Percentiles rank a stretch among this genome's conserved stretches.
Evolutionary conservation across 1,140 invertebrate genomes (phyloP).

Genomic region (Anagrus nilaparvatae): DNA sequence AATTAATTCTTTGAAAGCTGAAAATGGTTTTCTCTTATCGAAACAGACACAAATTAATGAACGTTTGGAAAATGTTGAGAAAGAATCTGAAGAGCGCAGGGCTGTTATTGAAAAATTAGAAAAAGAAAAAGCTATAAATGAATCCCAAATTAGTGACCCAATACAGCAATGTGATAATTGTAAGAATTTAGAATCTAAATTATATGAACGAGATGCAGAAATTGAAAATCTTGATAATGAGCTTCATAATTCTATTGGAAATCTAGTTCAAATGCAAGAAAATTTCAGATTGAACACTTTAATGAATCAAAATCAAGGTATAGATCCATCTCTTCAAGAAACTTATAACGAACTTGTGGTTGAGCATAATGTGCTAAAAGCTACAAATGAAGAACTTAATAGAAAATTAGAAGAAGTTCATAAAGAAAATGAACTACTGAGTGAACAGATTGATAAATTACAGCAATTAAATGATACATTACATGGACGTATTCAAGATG

Average conservation of each 20-base stretch:
- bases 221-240: slow-evolving; percentile 62
- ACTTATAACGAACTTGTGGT: slow-evolving; percentile 25
- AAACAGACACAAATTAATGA: slow-evolving; percentile 34
- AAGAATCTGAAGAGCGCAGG: slow-evolving; percentile 31
- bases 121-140: slow-evolving; percentile 17
- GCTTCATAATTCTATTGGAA: slow-evolving; percentile 49
- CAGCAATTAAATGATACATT: slow-evolving; percentile 35
- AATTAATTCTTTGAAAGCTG: slow-evolving; percentile 31
- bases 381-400: slow-evolving; percentile 47
- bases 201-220: slow-evolving; percentile 57
- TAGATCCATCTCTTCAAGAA: slow-evolving; percentile 17
- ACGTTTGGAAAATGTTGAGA: slow-evolving; percentile 33
- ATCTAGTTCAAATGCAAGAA: slow-evolving; percentile 33
- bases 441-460: slow-evolving; percentile 38
- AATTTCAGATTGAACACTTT: slow-evolving; percentile 24
- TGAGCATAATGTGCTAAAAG: slow-evolving; percentile 37
- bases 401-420: slow-evolving; percentile 43
- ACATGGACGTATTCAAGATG: slow-evolving; percentile 29
- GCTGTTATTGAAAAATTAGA: slow-evolving; percentile 25
- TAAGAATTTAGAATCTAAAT: not conserved
- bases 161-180: not conserved
- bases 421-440: slow-evolving; percentile 47
- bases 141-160: not conserved
- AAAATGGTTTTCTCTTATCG: slow-evolving; percentile 32
- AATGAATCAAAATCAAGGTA: slow-evolving; percentile 14